These are phyloP conservation scores for Stigmatopora nigra DNA, from an alignment of 2,113 vertebrate genomes.

Conservation along the genomic window DNA sequence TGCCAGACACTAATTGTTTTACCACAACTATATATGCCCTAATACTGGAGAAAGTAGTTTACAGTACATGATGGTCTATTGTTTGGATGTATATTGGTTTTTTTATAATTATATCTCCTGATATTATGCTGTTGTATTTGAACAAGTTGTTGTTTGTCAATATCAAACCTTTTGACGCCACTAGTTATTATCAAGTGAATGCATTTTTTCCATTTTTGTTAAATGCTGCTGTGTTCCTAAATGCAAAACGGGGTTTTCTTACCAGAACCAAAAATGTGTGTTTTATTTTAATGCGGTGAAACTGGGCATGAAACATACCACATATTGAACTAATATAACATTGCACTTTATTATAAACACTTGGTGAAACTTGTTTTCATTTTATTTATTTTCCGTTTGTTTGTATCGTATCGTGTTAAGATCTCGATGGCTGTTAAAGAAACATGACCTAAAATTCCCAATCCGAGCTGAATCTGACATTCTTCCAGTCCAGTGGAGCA, in stretches of 20 bases:
- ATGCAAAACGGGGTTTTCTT: background rate
- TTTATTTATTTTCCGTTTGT: background rate
- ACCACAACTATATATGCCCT: background rate
- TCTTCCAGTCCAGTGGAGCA: constrained; percentile 47
- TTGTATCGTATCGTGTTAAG: background rate
- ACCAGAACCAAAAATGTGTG: background rate
- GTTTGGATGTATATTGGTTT: no score
- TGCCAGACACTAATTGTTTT: constrained; percentile 11
- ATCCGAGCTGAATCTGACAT: constrained; percentile 47
- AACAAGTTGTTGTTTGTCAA: background rate
- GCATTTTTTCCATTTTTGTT: background rate
- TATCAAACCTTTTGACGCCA: background rate
- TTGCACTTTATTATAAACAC: background rate
- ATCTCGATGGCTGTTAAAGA: constrained; percentile 24
- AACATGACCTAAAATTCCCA: constrained; percentile 46
- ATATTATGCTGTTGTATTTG: background rate
- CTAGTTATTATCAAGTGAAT: background rate
- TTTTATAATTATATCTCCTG: background rate
- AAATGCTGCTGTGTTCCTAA: background rate
- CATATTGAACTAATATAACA: background rate
- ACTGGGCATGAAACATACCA: background rate
- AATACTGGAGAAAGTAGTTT: background rate
- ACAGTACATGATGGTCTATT: background rate
- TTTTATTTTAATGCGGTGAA: background rate
- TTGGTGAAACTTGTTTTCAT: background rate